Conservation (phyloP, 2,888 invertebrate genomes). For the Eumerus sabulonum region DNA sequence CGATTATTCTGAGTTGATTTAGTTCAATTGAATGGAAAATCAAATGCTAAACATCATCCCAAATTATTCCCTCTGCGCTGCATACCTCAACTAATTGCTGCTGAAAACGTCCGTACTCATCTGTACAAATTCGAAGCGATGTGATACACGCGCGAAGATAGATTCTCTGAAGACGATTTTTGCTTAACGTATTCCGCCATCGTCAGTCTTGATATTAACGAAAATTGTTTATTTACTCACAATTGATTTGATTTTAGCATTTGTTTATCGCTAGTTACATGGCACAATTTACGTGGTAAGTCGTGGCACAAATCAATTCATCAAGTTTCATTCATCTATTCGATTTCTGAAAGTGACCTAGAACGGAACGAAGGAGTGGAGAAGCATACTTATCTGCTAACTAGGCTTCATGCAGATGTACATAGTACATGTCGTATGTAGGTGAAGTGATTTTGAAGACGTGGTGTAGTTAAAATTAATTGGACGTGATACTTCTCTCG, state of each 20-base stretch:
- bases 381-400: neutral
- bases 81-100: constrained; percentile 16
- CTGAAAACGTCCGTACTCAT: constrained; percentile 8
- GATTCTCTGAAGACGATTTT: constrained; percentile 31
- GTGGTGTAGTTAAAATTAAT: constrained; percentile 50
- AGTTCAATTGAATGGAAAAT: constrained; percentile 52
- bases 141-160: constrained; percentile 51
- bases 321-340: too few species aligned
- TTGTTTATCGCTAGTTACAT: constrained; percentile 42
- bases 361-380: constrained; percentile 25
- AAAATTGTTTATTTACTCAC: constrained; percentile 8
- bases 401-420: constrained; percentile 24
- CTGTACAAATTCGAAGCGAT: constrained; percentile 41
- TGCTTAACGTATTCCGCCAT: constrained; percentile 30
- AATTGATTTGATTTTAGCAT: too few species aligned
- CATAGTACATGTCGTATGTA: constrained; percentile 2
- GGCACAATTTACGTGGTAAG: constrained; percentile 65
- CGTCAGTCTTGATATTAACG: too few species aligned
- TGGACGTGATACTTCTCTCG: constrained; percentile 38
- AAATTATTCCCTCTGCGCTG: constrained; percentile 22
- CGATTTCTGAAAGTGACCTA: constrained; percentile 20
- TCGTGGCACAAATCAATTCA: neutral
- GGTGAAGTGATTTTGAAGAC: constrained; percentile 44
- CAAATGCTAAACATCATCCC: constrained; percentile 27
- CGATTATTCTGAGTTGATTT: constrained; percentile 52